phyloP scores from a whole-genome alignment of 2,797 vertebrate species.

The Megaceryle alcyon region DNA sequence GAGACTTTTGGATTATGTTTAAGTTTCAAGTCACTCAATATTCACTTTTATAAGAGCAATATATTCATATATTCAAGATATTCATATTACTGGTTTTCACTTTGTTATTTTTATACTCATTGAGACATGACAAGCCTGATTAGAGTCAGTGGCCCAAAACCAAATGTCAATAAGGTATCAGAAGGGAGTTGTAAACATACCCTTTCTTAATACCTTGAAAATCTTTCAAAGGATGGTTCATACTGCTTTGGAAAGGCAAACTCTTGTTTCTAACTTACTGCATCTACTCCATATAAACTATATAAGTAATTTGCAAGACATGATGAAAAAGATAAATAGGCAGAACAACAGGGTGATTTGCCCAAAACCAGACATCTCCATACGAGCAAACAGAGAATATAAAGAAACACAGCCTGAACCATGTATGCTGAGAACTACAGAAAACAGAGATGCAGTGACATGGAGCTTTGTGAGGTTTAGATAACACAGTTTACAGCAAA shows the following conservation, averaged over 20 bases:
- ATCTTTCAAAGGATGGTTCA: not conserved
- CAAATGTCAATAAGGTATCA: conserved; percentile 5
- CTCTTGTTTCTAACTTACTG: not conserved
- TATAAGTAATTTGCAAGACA: not conserved
- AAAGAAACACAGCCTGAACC: not conserved
- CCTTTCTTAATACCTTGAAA: not conserved
- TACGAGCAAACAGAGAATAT: not conserved
- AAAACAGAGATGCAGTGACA: not conserved
- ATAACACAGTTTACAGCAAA: not conserved
- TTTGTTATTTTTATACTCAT: conserved; percentile 23
- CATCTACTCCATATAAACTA: not conserved
- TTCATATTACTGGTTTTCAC: not conserved
- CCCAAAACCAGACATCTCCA: not conserved
- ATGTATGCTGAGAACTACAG: not conserved
- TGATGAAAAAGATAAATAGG: not conserved
- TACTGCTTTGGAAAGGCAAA: not conserved
- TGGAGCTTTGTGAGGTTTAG: not conserved
- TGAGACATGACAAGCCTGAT: conserved; percentile 15
- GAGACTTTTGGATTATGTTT: not conserved
- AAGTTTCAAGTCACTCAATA: conserved; percentile 8
- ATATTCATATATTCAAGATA: conserved; percentile 19
- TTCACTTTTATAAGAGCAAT: conserved; percentile 14
- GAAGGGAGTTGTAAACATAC: not conserved
- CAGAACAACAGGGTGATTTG: not conserved
- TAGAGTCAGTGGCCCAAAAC: not conserved